Percentiles rank a stretch among this genome's conserved stretches.
Evolutionary conservation across 2,113 vertebrate species (phyloP).

Genomic region (Salminus brasiliensis): DNA sequence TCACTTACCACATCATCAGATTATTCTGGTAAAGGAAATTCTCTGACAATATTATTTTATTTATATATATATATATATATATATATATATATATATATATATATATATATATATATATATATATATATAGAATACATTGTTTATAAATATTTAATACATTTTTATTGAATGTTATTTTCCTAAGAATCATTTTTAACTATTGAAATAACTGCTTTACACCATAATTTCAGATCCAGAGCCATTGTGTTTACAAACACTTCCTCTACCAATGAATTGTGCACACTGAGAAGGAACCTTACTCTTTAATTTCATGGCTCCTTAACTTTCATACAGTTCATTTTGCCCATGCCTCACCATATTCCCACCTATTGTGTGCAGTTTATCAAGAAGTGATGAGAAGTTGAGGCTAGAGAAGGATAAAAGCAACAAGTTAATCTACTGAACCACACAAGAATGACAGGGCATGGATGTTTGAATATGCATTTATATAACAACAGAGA

Average conservation of each 20-base stretch:
- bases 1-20: neutral
- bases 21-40: neutral
- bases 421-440: slow-evolving; percentile 42
- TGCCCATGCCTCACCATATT: slow-evolving; percentile 60
- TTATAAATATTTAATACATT: slow-evolving; percentile 17
- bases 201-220: slow-evolving; percentile 32
- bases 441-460: neutral
- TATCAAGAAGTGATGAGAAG: slow-evolving; percentile 41
- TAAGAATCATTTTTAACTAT: slow-evolving; percentile 32
- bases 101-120: too few species aligned
- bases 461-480: neutral
- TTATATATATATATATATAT: too few species aligned
- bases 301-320: slow-evolving; percentile 75
- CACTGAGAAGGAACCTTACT: slow-evolving; percentile 41
- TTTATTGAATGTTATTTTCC: slow-evolving; percentile 18
- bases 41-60: too few species aligned
- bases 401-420: slow-evolving; percentile 28
- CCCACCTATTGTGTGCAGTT: slow-evolving; percentile 59
- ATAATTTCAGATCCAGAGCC: slow-evolving; percentile 25
- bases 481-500: slow-evolving; percentile 16
- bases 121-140: too few species aligned
- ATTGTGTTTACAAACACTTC: slow-evolving; percentile 43
- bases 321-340: slow-evolving; percentile 71
- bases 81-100: too few species aligned
- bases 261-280: slow-evolving; percentile 37